Base-by-base conservation (phyloP, 2,113 vertebrate species). In the Sinosuthora webbiana region DNA sequence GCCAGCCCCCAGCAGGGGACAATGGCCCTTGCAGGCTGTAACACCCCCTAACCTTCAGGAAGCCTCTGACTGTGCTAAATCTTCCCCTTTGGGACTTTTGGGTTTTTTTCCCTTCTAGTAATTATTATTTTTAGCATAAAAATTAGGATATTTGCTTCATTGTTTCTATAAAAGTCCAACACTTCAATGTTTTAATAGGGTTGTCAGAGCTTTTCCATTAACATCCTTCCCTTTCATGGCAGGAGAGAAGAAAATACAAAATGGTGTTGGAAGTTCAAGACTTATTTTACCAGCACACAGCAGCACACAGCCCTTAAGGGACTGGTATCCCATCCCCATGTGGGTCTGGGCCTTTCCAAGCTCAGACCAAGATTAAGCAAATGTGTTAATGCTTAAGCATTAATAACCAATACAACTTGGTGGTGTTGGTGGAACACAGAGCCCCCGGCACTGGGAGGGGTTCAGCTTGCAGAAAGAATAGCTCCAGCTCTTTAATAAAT, bases 401-500 rank as follows among this genome's bases (percentile, higher is more conserved):
- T 60, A 91, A 31, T 59, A 65, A 70, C 67, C 60, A 50, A 52
- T 47, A 73, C 6, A 53, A 7, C 28, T 35, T 68, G 44, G 39
- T 60, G 56, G 10, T 55, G 60, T 10, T 89, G 50, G 63, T 65
- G 39, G 59, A 85, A 88, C 18, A 24, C 23, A 82, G 42, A 80
- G 56, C 50, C 44, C 4, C 9, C 9, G 2, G 56, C 4, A 3
- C 7, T 74, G 71, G 42, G 59, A 93, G 55, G 41, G 33, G 35
- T 35, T 73, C 56, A 73, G 57, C 56, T 18, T 44, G 56, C 56
- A 88, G 70, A 75, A 91, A 87, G 77, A 92, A 81, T 71, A 93
- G 67, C 45, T 95, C 33, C 71, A 95, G 87, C 68, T 93, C 30
- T 64, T 77, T 70, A 74, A 88, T 63, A 76, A 92, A 78, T 63